These are phyloP conservation scores for Drosophila sucinea DNA, from an alignment of 1,140 invertebrate species.

Conservation along the genomic window DNA sequence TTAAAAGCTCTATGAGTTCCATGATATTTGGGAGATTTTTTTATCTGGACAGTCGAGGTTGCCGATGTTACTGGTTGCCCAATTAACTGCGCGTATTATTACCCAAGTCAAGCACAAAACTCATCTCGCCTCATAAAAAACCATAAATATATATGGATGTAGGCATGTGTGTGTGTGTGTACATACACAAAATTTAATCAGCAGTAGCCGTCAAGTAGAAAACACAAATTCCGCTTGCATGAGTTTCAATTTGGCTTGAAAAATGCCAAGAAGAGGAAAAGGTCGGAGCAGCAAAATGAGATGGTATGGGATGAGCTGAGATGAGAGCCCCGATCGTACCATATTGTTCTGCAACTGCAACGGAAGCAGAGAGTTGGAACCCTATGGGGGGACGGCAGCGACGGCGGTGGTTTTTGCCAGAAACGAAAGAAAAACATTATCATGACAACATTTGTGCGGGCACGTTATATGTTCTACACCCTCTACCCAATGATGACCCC, in stretches of 20 bases:
- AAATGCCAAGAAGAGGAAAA: conserved; percentile 29
- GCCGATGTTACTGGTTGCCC: conserved; percentile 3
- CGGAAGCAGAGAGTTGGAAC: conserved; percentile 39
- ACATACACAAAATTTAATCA: conserved; percentile 50
- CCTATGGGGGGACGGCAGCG: background rate
- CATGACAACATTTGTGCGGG: conserved; percentile 75
- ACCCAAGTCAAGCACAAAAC: conserved; percentile 26
- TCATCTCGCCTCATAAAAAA: conserved; percentile 21
- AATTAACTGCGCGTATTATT: conserved; percentile 41
- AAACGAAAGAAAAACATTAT: conserved; percentile 35
- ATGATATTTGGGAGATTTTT: background rate
- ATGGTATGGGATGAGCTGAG: conserved; percentile 2
- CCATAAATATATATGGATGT: conserved; percentile 14
- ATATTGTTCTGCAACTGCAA: conserved; percentile 37
- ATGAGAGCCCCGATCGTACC: conserved; percentile 21
- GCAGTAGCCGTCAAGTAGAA: conserved; percentile 38
- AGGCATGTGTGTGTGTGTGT: background rate
- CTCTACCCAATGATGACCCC: conserved; percentile 25
- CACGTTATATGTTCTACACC: conserved; percentile 58
- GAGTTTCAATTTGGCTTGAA: conserved; percentile 61
- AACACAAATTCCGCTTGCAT: conserved; percentile 53
- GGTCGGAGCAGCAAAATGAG: conserved; percentile 2
- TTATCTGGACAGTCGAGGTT: background rate
- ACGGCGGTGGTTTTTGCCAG: conserved; percentile 48
- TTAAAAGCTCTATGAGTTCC: too few species aligned